Conservation (phyloP, 2,888 invertebrate species). For the Lapara coniferarum region DNA sequence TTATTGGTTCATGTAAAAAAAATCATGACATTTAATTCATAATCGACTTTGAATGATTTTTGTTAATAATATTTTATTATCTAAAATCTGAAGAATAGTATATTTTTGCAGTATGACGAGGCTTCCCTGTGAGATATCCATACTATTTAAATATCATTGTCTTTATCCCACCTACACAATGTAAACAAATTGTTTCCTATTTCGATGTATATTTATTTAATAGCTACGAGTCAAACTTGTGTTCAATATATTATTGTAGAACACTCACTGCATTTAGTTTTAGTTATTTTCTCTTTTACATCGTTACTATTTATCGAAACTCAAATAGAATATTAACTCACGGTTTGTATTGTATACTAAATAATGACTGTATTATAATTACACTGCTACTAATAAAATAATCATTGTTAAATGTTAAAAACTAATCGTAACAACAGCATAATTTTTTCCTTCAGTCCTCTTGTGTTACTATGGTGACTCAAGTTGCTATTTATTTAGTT, state of each 20-base stretch:
- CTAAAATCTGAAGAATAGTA: too few relatives aligned
- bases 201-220: slow-evolving; percentile 44
- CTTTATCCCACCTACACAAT: slow-evolving; percentile 65
- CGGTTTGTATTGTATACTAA: background rate
- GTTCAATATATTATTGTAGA: slow-evolving; percentile 21
- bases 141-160: too few relatives aligned
- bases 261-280: slow-evolving; percentile 26
- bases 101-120: too few relatives aligned
- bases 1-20: too few relatives aligned
- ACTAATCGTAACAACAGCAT: background rate
- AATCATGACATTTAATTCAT: too few relatives aligned
- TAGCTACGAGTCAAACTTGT: slow-evolving; percentile 6
- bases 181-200: slow-evolving; percentile 54
- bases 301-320: slow-evolving; percentile 52
- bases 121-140: too few relatives aligned
- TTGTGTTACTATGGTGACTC: too few relatives aligned
- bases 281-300: slow-evolving; percentile 45
- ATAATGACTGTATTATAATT: background rate
- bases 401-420: too few relatives aligned
- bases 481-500: too few relatives aligned
- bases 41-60: too few relatives aligned
- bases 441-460: background rate
- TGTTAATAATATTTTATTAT: too few relatives aligned
- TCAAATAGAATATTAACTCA: slow-evolving; percentile 38
- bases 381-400: background rate